These are phyloP conservation scores for Acrobasis consociella DNA, from an alignment of 2,888 invertebrate genomes.

Conservation along the genomic window DNA sequence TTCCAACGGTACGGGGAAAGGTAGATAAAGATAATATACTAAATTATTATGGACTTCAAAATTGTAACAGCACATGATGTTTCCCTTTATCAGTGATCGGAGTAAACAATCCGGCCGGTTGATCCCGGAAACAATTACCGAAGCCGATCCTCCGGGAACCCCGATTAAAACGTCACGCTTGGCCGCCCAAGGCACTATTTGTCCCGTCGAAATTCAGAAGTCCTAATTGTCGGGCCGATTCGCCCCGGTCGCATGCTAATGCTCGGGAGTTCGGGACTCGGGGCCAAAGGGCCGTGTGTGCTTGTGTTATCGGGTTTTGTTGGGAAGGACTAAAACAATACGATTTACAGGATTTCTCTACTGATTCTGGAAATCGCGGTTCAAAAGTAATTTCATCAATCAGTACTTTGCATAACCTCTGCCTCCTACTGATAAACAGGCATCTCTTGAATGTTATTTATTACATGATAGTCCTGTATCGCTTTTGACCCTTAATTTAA, in stretches of 20 bases:
- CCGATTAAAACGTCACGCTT: conserved; percentile 31
- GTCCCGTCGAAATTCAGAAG: conserved; percentile 32
- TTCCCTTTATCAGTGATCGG: conserved; percentile 1
- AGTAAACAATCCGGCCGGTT: conserved; percentile 8
- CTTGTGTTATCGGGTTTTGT: neutral
- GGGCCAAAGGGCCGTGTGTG: conserved; percentile 8
- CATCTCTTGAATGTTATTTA: no score
- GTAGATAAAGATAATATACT: no score
- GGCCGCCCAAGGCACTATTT: conserved; percentile 30
- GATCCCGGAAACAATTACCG: conserved; percentile 31
- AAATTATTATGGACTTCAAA: no score
- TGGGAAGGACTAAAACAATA: neutral
- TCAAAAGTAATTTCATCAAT: no score
- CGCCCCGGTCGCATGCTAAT: conserved; percentile 14
- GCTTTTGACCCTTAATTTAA: no score
- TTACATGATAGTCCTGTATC: no score
- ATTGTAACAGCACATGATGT: neutral
- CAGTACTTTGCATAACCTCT: no score
- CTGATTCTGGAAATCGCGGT: no score
- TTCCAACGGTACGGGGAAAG: no score
- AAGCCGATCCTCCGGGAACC: conserved; percentile 22
- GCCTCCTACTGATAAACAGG: no score
- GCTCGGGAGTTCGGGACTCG: no score
- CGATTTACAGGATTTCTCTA: no score
- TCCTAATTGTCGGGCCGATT: conserved; percentile 14